phyloP scores from a whole-genome alignment of 1,140 invertebrate species.

The Drosophila azteca region DNA sequence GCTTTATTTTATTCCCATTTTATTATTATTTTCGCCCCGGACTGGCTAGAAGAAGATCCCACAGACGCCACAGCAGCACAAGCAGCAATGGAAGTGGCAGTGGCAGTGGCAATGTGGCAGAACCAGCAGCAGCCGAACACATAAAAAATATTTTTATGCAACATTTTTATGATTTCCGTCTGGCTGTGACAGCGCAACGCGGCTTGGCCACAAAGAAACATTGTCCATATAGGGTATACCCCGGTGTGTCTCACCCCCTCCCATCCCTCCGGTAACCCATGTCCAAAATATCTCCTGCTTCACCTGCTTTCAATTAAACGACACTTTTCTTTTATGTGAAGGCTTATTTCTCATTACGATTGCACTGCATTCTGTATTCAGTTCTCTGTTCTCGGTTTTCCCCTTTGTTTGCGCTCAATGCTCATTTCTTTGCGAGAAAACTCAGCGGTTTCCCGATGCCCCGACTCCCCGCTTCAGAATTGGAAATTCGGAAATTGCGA shows the following conservation, averaged over 20 bases:
- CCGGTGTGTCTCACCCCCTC: no score
- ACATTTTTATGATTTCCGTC: constrained; percentile 82
- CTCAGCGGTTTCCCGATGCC: constrained; percentile 15
- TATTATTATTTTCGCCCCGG: constrained; percentile 72
- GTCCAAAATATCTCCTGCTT: constrained; percentile 52
- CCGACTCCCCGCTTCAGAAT: constrained; percentile 14
- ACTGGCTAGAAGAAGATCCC: constrained; percentile 44
- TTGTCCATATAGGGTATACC: background rate
- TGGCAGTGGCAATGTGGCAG: no score
- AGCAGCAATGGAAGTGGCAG: background rate
- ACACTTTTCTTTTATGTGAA: constrained; percentile 72
- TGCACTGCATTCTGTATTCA: constrained; percentile 51
- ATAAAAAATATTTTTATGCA: constrained; percentile 81
- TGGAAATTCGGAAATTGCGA: constrained; percentile 35
- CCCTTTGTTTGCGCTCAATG: constrained; percentile 5
- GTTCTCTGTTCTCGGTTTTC: constrained; percentile 19
- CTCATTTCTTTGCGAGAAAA: constrained; percentile 42
- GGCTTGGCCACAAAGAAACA: constrained; percentile 42
- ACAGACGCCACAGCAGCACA: constrained; percentile 34
- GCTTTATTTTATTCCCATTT: constrained; percentile 78
- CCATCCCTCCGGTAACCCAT: constrained; percentile 2
- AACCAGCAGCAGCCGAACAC: constrained; percentile 33
- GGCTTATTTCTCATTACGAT: constrained; percentile 77
- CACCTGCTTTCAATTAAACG: constrained; percentile 80
- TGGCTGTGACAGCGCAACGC: constrained; percentile 50